Conservation (phyloP, 2,888 invertebrate species). For the Nomada lathburiana region DNA sequence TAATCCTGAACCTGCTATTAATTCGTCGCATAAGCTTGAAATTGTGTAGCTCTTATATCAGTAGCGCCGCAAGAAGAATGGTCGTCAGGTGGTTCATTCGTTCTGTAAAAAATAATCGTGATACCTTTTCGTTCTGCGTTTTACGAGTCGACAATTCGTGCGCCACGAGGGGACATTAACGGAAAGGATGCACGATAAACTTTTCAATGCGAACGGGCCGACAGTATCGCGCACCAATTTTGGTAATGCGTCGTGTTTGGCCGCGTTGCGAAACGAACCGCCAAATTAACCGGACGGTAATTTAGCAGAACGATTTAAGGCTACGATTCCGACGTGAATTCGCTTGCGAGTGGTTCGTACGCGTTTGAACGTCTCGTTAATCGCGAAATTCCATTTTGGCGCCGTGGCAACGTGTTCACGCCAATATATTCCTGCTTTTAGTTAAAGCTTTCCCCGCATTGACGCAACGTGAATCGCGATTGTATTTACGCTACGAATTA, state of each 20-base stretch:
- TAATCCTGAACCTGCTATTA: no score
- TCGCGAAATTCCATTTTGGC: neutral
- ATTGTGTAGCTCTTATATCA: no score
- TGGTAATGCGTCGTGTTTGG: slow-evolving; percentile 30
- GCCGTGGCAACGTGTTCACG: neutral
- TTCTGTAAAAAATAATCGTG: no score
- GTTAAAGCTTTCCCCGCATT: neutral
- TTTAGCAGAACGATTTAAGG: slow-evolving; percentile 42
- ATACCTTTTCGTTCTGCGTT: no score
- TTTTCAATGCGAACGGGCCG: slow-evolving; percentile 35
- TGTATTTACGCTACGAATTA: neutral
- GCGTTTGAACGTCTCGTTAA: neutral
- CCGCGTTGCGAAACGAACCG: slow-evolving; percentile 43
- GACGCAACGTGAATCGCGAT: neutral
- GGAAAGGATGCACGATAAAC: slow-evolving; percentile 28
- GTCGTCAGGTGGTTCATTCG: no score
- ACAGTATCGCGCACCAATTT: slow-evolving; percentile 52
- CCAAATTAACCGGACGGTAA: slow-evolving; percentile 48
- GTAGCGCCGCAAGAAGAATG: no score
- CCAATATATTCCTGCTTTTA: neutral
- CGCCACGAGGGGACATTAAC: neutral
- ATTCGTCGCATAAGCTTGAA: no score
- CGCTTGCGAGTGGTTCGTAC: neutral
- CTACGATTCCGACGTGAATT: neutral
- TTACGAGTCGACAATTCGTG: no score